Percentiles rank a stretch among this genome's conserved stretches.
Evolutionary conservation across 2,113 vertebrate species (phyloP).

Genomic region (Eretmochelys imbricata): DNA sequence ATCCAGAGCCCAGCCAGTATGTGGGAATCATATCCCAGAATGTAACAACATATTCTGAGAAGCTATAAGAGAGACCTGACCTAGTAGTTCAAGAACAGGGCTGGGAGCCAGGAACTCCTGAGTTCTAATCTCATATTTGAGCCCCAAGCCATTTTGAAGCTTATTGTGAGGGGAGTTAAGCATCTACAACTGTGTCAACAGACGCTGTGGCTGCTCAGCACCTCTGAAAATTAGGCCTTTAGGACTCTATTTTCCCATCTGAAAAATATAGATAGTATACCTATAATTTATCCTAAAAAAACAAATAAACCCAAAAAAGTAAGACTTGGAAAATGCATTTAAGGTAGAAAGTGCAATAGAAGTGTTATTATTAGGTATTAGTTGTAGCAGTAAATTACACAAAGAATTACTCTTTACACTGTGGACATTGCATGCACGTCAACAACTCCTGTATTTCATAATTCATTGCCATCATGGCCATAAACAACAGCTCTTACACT

Average conservation of each 20-base stretch:
- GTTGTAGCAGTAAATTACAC: background rate
- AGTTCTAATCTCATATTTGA: background rate
- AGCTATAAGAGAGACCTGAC: background rate
- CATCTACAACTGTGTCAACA: background rate
- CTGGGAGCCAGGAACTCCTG: background rate
- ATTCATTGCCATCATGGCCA: background rate
- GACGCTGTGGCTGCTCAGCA: background rate
- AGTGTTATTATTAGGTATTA: background rate
- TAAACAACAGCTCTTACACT: background rate
- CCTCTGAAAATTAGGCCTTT: background rate
- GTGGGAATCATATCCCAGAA: background rate
- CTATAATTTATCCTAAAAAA: background rate
- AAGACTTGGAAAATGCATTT: background rate
- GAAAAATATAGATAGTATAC: fast-evolving
- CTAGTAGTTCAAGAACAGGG: background rate
- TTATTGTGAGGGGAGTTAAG: background rate
- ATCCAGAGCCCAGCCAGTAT: background rate
- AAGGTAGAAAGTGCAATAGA: background rate
- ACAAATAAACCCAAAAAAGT: no score
- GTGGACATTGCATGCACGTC: background rate
- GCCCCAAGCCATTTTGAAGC: background rate
- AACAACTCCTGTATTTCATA: background rate
- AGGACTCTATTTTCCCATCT: background rate
- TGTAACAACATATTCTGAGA: background rate
- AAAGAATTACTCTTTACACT: background rate